Percentiles rank a stretch among this genome's conserved stretches.
These are phyloP conservation scores for Pterocles burchelli DNA, from an alignment of 2,113 vertebrate genomes.

Conservation along the genomic window DNA sequence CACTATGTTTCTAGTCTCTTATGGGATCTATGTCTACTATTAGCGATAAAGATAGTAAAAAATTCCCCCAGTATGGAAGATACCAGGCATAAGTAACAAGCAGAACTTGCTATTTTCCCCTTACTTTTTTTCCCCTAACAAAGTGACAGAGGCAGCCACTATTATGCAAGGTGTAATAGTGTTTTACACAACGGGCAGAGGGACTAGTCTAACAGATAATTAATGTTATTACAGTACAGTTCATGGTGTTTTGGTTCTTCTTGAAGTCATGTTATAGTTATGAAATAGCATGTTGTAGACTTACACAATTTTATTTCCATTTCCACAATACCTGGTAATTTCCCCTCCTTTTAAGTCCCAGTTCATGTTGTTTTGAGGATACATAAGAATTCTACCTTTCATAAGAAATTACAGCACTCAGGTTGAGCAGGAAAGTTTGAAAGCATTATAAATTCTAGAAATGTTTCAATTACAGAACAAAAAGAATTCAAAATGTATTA, in stretches of 20 bases:
- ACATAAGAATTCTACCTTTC: not conserved
- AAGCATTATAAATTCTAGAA: not conserved
- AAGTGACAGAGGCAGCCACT: not conserved
- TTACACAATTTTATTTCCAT: not conserved
- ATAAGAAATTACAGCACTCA: not conserved
- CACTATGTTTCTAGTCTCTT: not conserved
- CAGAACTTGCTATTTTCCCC: not conserved
- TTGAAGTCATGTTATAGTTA: not conserved
- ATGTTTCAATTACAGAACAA: not conserved
- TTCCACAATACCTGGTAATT: not conserved
- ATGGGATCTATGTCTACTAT: not conserved
- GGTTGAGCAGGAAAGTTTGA: not conserved
- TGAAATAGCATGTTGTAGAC: not conserved
- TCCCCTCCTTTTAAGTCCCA: not conserved
- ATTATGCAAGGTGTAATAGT: not conserved
- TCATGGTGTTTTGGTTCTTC: not conserved
- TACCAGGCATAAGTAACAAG: not conserved
- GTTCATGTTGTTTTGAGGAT: not conserved
- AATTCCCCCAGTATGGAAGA: not conserved
- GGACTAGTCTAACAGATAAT: not conserved
- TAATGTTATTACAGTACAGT: not conserved
- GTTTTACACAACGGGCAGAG: not conserved
- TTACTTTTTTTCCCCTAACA: not conserved
- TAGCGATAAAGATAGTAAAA: not conserved
- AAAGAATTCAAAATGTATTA: not conserved